Evolutionary conservation across 92 coral and sea anemone genomes (phyloP).

Genomic region (Galaxea fascicularis): DNA sequence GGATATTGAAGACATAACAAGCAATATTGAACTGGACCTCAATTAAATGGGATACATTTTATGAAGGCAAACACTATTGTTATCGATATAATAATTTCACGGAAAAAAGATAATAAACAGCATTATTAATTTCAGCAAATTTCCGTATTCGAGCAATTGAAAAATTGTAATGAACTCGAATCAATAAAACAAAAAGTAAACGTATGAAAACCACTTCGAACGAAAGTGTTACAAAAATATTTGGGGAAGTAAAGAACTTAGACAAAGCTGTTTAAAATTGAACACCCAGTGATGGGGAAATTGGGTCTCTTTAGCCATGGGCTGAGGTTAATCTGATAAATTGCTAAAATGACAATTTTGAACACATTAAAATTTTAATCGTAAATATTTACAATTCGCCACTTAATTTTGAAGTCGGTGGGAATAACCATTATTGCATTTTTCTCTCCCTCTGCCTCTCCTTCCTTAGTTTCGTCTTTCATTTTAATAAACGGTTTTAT

Average conservation of each 20-base stretch:
- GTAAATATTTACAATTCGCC: neutral
- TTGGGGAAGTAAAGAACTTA: neutral
- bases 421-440: neutral
- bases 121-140: neutral
- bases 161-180: neutral
- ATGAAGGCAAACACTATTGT: neutral
- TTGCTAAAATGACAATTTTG: neutral
- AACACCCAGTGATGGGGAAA: neutral
- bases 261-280: no score
- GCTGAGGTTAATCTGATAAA: neutral
- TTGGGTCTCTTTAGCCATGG: neutral
- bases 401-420: neutral
- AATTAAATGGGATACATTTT: neutral
- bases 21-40: neutral
- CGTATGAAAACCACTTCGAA: neutral
- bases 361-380: neutral
- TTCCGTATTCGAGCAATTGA: neutral
- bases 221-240: no score
- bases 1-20: neutral
- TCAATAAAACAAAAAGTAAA: neutral
- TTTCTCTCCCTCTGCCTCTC: neutral
- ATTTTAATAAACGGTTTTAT: no score
- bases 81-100: neutral
- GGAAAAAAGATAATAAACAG: no score
- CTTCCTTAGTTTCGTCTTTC: neutral